phyloP scores from a whole-genome alignment of 2,113 vertebrate species.

The Rhagologus leucostigma region DNA sequence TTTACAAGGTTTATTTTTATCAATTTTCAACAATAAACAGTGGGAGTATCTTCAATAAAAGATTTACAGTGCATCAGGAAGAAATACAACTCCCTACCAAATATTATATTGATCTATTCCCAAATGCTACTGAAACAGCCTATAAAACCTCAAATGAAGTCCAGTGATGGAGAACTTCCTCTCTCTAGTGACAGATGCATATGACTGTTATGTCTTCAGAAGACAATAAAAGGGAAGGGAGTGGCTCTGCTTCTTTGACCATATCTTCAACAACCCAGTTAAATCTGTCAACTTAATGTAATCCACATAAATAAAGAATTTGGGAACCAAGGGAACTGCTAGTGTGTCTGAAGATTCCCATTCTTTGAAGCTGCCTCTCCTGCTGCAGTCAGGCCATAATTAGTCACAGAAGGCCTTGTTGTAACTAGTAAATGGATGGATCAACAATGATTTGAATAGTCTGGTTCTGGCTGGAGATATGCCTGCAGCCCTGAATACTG shows the following conservation, averaged over 20 bases:
- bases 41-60: constrained; percentile 37
- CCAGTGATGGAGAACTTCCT: constrained; percentile 34
- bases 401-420: constrained; percentile 36
- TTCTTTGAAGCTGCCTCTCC: constrained; percentile 53
- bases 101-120: constrained; percentile 34
- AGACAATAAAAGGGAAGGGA: constrained; percentile 55
- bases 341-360: background rate
- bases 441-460: constrained; percentile 26
- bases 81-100: constrained; percentile 11
- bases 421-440: constrained; percentile 29
- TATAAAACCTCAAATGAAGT: constrained; percentile 25
- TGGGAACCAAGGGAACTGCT: constrained; percentile 28
- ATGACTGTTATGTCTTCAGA: constrained; percentile 30
- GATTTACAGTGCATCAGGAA: constrained; percentile 14
- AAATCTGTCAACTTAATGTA: constrained; percentile 55
- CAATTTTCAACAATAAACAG: constrained; percentile 53
- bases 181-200: constrained; percentile 8
- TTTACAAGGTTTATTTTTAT: constrained; percentile 60
- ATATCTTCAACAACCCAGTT: constrained; percentile 38
- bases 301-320: constrained; percentile 48
- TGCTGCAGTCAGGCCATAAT: constrained; percentile 39
- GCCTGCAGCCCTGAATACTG: constrained; percentile 6
- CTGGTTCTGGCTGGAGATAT: background rate
- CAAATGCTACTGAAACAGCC: constrained; percentile 36
- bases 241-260: constrained; percentile 24